Conservation (phyloP, 2,113 vertebrate genomes). For the Ceyx margarethae region DNA sequence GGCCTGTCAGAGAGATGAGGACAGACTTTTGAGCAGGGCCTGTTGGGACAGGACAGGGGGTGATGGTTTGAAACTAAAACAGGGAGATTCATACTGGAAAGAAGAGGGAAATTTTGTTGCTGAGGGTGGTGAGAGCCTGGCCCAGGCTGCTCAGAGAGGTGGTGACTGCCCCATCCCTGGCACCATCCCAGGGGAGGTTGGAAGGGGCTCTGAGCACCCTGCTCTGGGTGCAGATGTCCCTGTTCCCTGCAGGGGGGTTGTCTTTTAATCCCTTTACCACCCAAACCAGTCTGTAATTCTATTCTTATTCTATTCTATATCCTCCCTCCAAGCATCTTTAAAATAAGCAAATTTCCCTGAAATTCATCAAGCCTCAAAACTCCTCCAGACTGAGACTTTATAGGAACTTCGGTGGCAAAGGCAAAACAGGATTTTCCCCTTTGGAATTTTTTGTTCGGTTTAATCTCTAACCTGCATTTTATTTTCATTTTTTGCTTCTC, state of each 20-base stretch:
- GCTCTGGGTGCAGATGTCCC: no score
- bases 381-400: neutral
- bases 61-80: neutral
- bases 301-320: neutral
- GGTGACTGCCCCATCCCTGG: neutral
- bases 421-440: neutral
- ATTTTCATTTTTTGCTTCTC: neutral
- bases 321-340: neutral
- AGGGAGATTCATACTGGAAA: neutral
- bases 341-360: neutral
- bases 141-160: neutral
- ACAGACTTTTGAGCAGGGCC: neutral
- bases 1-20: neutral
- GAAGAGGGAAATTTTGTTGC: neutral
- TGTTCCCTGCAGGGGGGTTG: neutral
- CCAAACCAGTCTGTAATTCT: no score
- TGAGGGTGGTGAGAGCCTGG: neutral
- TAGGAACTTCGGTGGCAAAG: neutral
- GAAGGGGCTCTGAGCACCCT: no score
- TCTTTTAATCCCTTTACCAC: no score
- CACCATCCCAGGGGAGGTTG: no score
- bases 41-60: neutral
- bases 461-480: neutral
- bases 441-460: neutral
- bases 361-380: neutral